Evolutionary conservation across 2,888 invertebrate genomes (phyloP).

Genomic region (Camptogramma bilineatum): DNA sequence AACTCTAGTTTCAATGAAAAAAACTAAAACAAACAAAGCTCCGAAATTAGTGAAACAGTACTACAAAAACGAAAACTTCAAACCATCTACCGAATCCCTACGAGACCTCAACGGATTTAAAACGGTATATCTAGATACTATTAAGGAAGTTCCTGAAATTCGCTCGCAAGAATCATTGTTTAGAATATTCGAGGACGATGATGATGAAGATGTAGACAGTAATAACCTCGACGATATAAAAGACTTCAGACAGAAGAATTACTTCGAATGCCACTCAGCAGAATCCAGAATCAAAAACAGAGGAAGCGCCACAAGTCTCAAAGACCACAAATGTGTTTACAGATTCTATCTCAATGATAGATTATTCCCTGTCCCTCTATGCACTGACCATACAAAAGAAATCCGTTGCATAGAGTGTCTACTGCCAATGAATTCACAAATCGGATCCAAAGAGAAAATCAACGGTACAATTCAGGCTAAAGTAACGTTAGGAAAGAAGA

Average conservation of each 20-base stretch:
- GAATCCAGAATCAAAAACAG: slow-evolving; percentile 62
- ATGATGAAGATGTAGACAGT: slow-evolving; percentile 51
- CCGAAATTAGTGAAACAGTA: slow-evolving; percentile 59
- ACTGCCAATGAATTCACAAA: slow-evolving; percentile 64
- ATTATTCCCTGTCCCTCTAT: slow-evolving; percentile 82
- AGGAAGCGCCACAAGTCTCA: slow-evolving; percentile 55
- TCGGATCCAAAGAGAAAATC: slow-evolving; percentile 44
- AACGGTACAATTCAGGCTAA: slow-evolving; percentile 80
- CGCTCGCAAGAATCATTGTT: slow-evolving; percentile 50
- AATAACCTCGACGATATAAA: slow-evolving; percentile 59
- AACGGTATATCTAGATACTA: slow-evolving; percentile 63
- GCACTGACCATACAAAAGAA: slow-evolving; percentile 70
- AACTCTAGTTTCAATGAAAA: slow-evolving; percentile 21
- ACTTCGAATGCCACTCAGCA: slow-evolving; percentile 87
- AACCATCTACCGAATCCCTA: slow-evolving; percentile 58
- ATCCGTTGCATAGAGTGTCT: slow-evolving; percentile 82
- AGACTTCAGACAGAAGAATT: slow-evolving; percentile 84
- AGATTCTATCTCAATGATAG: slow-evolving; percentile 85
- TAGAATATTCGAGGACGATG: slow-evolving; percentile 56
- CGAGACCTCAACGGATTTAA: slow-evolving; percentile 49
- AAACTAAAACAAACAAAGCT: slow-evolving; percentile 26
- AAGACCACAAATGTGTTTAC: slow-evolving; percentile 81
- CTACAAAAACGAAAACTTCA: slow-evolving; percentile 73
- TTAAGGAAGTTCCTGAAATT: slow-evolving; percentile 64
- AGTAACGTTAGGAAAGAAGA: slow-evolving; percentile 61